Evolutionary conservation across 2,113 vertebrate species (phyloP).

Genomic region (Urocynchramus pylzowi): DNA sequence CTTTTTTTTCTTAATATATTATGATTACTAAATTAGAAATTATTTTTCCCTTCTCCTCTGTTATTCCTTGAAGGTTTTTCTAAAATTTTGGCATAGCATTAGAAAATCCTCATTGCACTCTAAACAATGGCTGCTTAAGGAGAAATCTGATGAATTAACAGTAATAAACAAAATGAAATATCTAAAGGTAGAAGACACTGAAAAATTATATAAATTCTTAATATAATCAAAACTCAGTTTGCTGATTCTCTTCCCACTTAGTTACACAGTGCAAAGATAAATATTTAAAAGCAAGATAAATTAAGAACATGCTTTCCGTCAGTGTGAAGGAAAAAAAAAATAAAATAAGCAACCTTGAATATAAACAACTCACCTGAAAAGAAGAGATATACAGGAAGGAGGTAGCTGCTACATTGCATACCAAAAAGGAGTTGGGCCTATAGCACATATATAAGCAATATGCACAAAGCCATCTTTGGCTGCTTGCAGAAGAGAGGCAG

Average conservation of each 20-base stretch:
- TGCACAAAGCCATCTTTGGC: constrained; percentile 71
- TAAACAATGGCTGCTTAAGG: constrained; percentile 17
- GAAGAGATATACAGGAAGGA: background rate
- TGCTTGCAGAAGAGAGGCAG: constrained; percentile 65
- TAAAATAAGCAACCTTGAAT: background rate
- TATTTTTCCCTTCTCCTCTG: background rate
- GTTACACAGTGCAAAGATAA: background rate
- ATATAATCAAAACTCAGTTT: constrained; percentile 11
- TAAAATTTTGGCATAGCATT: background rate
- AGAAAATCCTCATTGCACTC: background rate
- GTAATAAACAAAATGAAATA: background rate
- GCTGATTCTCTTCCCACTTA: constrained; percentile 28
- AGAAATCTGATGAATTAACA: background rate
- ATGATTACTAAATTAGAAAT: background rate
- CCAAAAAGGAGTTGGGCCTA: constrained; percentile 20
- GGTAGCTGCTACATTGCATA: background rate
- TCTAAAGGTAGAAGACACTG: background rate
- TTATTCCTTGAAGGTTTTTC: background rate
- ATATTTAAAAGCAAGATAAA: background rate
- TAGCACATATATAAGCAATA: constrained; percentile 5
- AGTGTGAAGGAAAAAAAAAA: background rate
- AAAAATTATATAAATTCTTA: background rate
- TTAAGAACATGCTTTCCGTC: background rate
- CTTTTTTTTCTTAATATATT: background rate
- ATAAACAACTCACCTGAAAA: constrained; percentile 61